Evolutionary conservation across 2,113 vertebrate species (phyloP), one percentile per base, ranked within the genome.

Genomic region (Ochotona curzoniae): DNA sequence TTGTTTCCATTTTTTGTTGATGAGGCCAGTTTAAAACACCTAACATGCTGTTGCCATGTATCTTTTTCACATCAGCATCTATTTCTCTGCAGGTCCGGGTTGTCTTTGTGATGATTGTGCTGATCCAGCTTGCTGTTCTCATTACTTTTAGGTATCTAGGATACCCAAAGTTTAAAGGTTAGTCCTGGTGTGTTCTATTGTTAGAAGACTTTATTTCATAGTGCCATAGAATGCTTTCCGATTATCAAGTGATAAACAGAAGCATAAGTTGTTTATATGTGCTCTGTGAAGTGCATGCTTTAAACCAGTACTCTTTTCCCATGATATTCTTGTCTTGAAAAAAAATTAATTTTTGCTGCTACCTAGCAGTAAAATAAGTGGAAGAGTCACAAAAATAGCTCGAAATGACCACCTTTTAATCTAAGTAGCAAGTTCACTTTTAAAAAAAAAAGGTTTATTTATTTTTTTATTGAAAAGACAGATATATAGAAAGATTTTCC

Each of bases 71-170:
- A 15, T 60, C 78, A 83, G 47, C 32, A 66, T 84, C 57, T 95
- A 5, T 96, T 87, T 96, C 80, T 97, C 96, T 96, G 38, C 95
- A 99, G 99, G 98, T 97, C 81, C 98, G 98, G 51, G 96, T 97
- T 51, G 86, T 98, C 82, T 99, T 99, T 96, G 94, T 98, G 54
- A 57, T 98, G 32, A 96, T 94, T 5, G 97, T 98, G 69, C 95
- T 99, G 96, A 91, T 98, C 87, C 99, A 99, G 61, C 94, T 99
- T 0, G 85, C 96, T 12, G 90, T 98, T 93, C 98, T 99, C 13
- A 9, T 99, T 96, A 74, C 94, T 96, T 99, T 99, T 97, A 98
- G 99, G 93, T 97, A 98, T 96, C 96, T 98, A 79, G 96, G 91
- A 49, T 93, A 98, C 74, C 98, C 98, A n/a, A 64, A 93, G 1